Evolutionary conservation across 1,140 invertebrate species (phyloP).

Genomic region (Trachymyrmex cornetzi): DNA sequence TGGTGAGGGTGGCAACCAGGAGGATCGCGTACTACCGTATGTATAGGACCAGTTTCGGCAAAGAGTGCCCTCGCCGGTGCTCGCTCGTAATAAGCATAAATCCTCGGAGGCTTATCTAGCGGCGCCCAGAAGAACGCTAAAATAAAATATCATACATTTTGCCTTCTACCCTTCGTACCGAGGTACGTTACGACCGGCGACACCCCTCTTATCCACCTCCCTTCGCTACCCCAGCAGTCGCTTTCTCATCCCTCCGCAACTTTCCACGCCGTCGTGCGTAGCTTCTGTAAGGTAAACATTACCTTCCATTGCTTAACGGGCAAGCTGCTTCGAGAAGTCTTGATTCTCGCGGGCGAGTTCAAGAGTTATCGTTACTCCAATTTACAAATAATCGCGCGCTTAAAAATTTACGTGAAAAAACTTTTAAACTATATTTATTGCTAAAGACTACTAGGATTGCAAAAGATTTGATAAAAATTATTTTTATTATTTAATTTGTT

Average conservation of each 20-base stretch:
- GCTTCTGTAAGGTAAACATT: conserved; percentile 61
- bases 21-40: conserved; percentile 67
- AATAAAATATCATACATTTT: conserved; percentile 87
- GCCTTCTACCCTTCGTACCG: conserved; percentile 79
- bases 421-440: not conserved
- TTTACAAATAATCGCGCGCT: not conserved
- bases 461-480: not conserved
- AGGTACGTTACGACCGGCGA: conserved; percentile 69
- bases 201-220: conserved; percentile 64
- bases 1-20: conserved; percentile 49
- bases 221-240: conserved; percentile 57
- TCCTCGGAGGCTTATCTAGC: conserved; percentile 86
- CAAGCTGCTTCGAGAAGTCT: conserved; percentile 10
- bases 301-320: conserved; percentile 29
- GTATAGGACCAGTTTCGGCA: conserved; percentile 76
- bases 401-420: not conserved
- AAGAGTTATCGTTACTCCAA: conserved; percentile 16
- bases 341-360: conserved; percentile 30
- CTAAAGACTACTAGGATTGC: not conserved
- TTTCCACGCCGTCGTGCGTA: conserved; percentile 37
- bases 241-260: conserved; percentile 49
- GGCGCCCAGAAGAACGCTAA: conserved; percentile 85
- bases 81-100: conserved; percentile 86
- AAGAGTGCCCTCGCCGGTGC: conserved; percentile 77
- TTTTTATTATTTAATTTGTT: not conserved